Evolutionary conservation across 2,888 invertebrate species (phyloP).

Genomic region (Ornithoptera priamus): DNA sequence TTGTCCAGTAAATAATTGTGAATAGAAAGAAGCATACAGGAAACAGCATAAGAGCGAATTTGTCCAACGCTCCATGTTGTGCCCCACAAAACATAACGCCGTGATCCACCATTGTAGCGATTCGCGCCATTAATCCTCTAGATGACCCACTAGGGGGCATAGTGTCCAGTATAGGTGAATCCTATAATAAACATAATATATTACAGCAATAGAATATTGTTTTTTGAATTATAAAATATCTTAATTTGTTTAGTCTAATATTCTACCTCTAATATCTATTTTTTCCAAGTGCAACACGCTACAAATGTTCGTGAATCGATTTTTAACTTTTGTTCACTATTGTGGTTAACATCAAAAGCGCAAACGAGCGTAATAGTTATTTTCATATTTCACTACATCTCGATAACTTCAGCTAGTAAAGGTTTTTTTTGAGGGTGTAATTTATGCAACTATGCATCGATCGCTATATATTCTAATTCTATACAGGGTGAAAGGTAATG

Average conservation of each 20-base stretch:
- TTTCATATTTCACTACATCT: no score
- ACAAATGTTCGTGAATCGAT: slow-evolving; percentile 2
- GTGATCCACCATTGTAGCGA: slow-evolving; percentile 70
- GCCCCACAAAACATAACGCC: slow-evolving; percentile 82
- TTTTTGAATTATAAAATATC: neutral
- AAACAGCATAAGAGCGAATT: slow-evolving; percentile 81
- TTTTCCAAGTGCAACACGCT: slow-evolving; percentile 14
- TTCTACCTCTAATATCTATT: slow-evolving; percentile 11
- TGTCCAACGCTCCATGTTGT: slow-evolving; percentile 80
- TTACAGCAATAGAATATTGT: neutral
- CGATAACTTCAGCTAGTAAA: neutral
- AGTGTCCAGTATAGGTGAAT: slow-evolving; percentile 71
- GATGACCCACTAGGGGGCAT: slow-evolving; percentile 57
- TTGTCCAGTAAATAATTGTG: slow-evolving; percentile 81
- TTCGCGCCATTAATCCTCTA: slow-evolving; percentile 49
- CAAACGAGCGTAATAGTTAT: neutral
- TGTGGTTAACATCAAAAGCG: neutral
- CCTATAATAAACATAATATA: slow-evolving; percentile 46
- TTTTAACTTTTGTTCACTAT: neutral
- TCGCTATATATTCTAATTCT: neutral
- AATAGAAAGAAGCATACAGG: slow-evolving; percentile 81
- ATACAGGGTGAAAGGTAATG: no score
- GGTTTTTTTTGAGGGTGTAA: neutral
- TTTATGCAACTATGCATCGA: neutral
- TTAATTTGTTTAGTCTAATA: neutral